These are phyloP conservation scores for Agrilus cyanescens DNA, from an alignment of 2,888 invertebrate genomes.

Conservation along the genomic window DNA sequence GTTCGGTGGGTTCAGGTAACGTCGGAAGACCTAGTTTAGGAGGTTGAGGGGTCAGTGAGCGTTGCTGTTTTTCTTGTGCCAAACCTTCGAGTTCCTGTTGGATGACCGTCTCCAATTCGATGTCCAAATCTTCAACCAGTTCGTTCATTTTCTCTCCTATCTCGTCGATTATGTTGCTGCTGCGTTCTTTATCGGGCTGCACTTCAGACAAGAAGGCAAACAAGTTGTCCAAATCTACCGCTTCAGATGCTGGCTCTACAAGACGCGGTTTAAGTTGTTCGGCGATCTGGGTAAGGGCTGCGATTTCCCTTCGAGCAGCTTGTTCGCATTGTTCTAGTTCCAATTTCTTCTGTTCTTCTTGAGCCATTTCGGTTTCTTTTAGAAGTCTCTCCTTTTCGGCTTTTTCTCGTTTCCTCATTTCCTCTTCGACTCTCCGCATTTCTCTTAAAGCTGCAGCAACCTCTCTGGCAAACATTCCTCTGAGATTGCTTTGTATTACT, in stretches of 20 bases:
- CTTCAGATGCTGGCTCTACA: conserved; percentile 43
- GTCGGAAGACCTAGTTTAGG: conserved; percentile 48
- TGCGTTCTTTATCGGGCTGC: conserved; percentile 37
- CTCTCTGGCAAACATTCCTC: conserved; percentile 85
- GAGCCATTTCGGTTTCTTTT: conserved; percentile 43
- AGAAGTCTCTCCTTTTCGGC: conserved; percentile 58
- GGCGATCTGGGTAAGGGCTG: conserved; percentile 58
- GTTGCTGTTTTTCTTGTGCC: conserved; percentile 33
- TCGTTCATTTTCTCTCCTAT: conserved; percentile 77
- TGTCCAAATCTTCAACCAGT: conserved; percentile 68
- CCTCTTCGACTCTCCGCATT: conserved; percentile 76
- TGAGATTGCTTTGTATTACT: conserved; percentile 72
- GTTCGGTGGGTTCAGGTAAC: conserved; percentile 65
- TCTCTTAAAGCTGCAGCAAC: conserved; percentile 76
- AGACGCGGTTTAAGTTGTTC: conserved; percentile 56
- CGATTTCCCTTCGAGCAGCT: conserved; percentile 56
- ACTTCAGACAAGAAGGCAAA: conserved; percentile 84
- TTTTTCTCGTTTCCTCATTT: conserved; percentile 68
- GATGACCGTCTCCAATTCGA: conserved; percentile 58
- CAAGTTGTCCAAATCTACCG: conserved; percentile 78
- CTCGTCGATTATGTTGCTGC: conserved; percentile 58
- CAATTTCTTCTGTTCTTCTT: conserved; percentile 34
- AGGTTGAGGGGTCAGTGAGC: conserved; percentile 21
- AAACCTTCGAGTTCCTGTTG: conserved; percentile 49
- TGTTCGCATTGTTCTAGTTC: conserved; percentile 50